Evolutionary conservation across 1,140 invertebrate species (phyloP).

Genomic region (Palaemon carinicauda): DNA sequence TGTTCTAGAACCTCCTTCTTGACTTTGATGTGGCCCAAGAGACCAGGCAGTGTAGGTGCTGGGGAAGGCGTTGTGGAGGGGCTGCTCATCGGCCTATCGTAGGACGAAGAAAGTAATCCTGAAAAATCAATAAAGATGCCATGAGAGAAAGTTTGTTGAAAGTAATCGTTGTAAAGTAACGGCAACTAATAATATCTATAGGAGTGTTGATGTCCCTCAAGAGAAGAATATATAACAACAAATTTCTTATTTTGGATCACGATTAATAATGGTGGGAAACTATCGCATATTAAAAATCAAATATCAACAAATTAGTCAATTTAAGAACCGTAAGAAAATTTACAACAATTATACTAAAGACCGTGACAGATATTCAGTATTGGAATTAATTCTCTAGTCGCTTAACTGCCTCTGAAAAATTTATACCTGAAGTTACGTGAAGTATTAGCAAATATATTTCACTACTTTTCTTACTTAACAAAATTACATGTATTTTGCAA

Average conservation of each 20-base stretch:
- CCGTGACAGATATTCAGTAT: too few species aligned
- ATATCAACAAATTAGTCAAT: too few species aligned
- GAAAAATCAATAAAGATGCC: conserved; percentile 62
- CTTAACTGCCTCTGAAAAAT: too few species aligned
- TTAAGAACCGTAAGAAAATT: too few species aligned
- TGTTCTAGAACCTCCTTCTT: conserved; percentile 66
- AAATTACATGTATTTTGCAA: too few species aligned
- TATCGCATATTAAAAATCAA: too few species aligned
- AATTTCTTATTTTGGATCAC: neutral
- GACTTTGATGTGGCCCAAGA: conserved; percentile 61
- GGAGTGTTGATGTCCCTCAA: neutral
- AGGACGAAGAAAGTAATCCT: conserved; percentile 64
- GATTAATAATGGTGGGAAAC: too few species aligned
- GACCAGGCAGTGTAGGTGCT: conserved; percentile 26
- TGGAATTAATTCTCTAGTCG: too few species aligned
- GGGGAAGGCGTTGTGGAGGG: conserved; percentile 61
- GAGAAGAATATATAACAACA: neutral
- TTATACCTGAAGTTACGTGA: too few species aligned
- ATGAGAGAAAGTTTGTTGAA: neutral
- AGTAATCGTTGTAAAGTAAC: neutral
- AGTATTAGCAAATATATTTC: too few species aligned
- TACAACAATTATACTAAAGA: too few species aligned
- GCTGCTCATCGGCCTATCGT: conserved; percentile 59
- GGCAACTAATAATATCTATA: neutral
- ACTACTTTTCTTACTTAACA: too few species aligned